Conservation (phyloP, 2,888 invertebrate species). For the Flabesymbios commensalis region DNA sequence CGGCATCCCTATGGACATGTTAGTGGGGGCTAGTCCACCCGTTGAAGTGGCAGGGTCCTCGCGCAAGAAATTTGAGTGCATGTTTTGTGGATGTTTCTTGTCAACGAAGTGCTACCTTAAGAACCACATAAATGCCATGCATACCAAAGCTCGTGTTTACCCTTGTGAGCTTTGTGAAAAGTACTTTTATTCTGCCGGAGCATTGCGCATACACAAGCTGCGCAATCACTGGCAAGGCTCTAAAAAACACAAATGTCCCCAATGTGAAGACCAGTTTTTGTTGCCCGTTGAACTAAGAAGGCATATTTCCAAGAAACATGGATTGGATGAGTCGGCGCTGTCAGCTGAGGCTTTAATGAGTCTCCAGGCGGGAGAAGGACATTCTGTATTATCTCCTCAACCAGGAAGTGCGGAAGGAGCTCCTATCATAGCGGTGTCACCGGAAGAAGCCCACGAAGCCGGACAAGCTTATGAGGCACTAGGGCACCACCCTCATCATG, state of each 20-base stretch:
- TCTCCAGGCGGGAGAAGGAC: too few relatives aligned
- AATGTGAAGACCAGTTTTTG: conserved; percentile 35
- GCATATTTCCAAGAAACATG: conserved; percentile 35
- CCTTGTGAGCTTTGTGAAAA: conserved; percentile 39
- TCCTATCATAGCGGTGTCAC: too few relatives aligned
- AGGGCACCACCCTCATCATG: too few relatives aligned
- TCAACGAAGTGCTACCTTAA: conserved; percentile 39
- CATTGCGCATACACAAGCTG: conserved; percentile 38
- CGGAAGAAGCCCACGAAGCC: too few relatives aligned
- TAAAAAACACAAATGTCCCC: conserved; percentile 35
- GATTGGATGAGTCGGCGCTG: too few relatives aligned
- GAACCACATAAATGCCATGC: conserved; percentile 39
- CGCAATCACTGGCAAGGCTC: conserved; percentile 38
- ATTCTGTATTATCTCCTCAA: too few relatives aligned
- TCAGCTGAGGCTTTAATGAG: too few relatives aligned
- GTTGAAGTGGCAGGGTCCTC: too few relatives aligned
- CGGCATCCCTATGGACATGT: too few relatives aligned
- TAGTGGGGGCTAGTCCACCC: too few relatives aligned
- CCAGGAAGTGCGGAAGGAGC: too few relatives aligned
- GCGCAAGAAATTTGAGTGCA: conserved; percentile 39
- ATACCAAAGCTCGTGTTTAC: conserved; percentile 37
- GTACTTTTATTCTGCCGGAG: conserved; percentile 38
- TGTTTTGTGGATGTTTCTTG: conserved; percentile 38
- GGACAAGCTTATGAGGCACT: too few relatives aligned
- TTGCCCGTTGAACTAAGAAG: conserved; percentile 36